Percentiles rank a stretch among this genome's conserved stretches.
These are phyloP conservation scores for Sapayoa aenigma DNA, from an alignment of 2,113 vertebrate genomes.

Conservation along the genomic window DNA sequence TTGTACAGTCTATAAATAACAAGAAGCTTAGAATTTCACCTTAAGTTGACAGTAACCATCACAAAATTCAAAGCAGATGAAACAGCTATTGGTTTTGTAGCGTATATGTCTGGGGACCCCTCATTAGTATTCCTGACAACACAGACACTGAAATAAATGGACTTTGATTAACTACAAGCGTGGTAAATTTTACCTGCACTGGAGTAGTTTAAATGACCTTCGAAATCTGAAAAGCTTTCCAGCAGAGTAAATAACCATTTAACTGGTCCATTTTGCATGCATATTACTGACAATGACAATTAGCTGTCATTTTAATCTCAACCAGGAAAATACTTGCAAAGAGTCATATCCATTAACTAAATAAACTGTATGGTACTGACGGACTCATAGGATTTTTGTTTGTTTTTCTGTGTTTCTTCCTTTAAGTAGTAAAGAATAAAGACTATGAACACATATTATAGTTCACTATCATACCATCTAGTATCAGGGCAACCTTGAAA, in stretches of 20 bases:
- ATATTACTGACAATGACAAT: neutral
- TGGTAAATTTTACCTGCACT: neutral
- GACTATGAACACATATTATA: neutral
- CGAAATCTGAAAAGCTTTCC: neutral
- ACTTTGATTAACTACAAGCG: neutral
- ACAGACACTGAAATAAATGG: neutral
- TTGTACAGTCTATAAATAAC: neutral
- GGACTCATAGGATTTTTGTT: neutral
- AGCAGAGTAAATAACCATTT: neutral
- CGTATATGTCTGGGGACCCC: accelerated
- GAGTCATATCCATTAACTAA: accelerated
- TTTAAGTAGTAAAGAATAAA: neutral
- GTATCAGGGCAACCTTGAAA: neutral
- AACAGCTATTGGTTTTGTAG: neutral
- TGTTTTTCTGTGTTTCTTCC: neutral
- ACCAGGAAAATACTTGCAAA: neutral
- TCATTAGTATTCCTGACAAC: neutral
- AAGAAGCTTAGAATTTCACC: neutral
- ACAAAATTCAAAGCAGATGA: neutral
- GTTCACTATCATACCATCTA: neutral
- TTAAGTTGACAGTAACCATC: neutral
- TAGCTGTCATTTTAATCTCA: neutral
- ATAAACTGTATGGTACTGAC: neutral
- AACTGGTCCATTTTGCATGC: neutral
- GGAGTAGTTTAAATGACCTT: neutral